phyloP scores from a whole-genome alignment of 1,140 invertebrate species.

The Arctopsyche grandis region DNA sequence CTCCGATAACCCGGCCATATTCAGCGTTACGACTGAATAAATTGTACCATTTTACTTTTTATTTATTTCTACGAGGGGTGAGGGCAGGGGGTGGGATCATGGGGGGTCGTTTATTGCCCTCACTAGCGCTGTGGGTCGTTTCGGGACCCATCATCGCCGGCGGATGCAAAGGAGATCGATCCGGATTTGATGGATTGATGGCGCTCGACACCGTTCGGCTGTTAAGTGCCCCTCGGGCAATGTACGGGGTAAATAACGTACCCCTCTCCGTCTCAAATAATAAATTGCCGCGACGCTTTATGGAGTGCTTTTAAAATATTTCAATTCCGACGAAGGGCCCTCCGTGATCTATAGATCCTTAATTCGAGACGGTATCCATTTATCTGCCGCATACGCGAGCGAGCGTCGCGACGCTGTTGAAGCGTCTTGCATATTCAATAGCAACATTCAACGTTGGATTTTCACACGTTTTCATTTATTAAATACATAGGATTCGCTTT shows the following conservation, averaged over 20 bases:
- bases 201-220: conserved; percentile 29
- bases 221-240: conserved; percentile 25
- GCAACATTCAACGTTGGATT: no score
- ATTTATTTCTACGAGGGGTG: neutral
- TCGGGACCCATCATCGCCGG: neutral
- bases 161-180: conserved; percentile 21
- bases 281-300: conserved; percentile 8
- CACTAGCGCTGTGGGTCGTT: neutral
- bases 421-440: no score
- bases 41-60: conserved; percentile 24
- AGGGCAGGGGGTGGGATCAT: neutral
- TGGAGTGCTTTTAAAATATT: conserved; percentile 8
- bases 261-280: neutral
- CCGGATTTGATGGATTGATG: conserved; percentile 26
- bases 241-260: neutral
- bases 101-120: conserved; percentile 6
- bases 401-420: no score
- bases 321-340: neutral
- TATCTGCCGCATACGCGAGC: neutral
- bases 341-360: conserved; percentile 1
- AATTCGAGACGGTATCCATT: conserved; percentile 1
- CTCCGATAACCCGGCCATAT: neutral
- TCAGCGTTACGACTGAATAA: conserved; percentile 15
- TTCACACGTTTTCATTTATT: no score
- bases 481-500: no score